phyloP scores from a whole-genome alignment of 1,140 invertebrate species.

The Tenebrio molitor region DNA sequence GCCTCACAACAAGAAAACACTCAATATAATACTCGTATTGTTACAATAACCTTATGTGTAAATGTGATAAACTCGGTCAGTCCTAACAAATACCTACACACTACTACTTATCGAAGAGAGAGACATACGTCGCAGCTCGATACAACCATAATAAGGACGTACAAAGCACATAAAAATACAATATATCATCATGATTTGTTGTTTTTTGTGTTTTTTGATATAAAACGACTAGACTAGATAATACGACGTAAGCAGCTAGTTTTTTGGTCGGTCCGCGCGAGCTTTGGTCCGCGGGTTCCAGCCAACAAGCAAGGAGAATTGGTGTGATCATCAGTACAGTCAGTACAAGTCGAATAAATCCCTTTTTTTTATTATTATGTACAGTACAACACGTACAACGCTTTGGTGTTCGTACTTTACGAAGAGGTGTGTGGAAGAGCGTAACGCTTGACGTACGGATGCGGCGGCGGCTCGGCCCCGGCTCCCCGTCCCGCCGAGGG shows the following conservation, averaged over 20 bases:
- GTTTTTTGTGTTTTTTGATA: conserved; percentile 57
- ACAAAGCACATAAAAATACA: conserved; percentile 66
- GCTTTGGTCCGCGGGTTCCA: conserved; percentile 65
- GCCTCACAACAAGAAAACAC: conserved; percentile 64
- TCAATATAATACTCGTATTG: conserved; percentile 55
- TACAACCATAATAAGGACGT: conserved; percentile 60
- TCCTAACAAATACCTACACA: conserved; percentile 62
- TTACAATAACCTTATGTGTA: conserved; percentile 52
- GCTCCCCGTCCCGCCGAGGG: not conserved
- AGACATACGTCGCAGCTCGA: conserved; percentile 44
- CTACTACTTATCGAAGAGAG: conserved; percentile 43
- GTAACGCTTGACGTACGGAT: conserved; percentile 43
- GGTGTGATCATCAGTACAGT: conserved; percentile 64
- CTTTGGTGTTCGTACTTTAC: conserved; percentile 62
- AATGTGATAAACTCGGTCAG: conserved; percentile 60
- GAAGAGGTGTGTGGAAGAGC: conserved; percentile 59
- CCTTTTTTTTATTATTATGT: too few relatives aligned
- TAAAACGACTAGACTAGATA: conserved; percentile 65
- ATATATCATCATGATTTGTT: conserved; percentile 60
- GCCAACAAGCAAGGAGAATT: conserved; percentile 64
- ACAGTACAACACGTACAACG: conserved; percentile 60
- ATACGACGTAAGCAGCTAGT: conserved; percentile 62
- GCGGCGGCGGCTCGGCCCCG: conserved; percentile 21
- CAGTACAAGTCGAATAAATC: conserved; percentile 54
- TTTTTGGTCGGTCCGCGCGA: conserved; percentile 61